phyloP scores from a whole-genome alignment of 2,797 vertebrate genomes.

The Chelmon rostratus region DNA sequence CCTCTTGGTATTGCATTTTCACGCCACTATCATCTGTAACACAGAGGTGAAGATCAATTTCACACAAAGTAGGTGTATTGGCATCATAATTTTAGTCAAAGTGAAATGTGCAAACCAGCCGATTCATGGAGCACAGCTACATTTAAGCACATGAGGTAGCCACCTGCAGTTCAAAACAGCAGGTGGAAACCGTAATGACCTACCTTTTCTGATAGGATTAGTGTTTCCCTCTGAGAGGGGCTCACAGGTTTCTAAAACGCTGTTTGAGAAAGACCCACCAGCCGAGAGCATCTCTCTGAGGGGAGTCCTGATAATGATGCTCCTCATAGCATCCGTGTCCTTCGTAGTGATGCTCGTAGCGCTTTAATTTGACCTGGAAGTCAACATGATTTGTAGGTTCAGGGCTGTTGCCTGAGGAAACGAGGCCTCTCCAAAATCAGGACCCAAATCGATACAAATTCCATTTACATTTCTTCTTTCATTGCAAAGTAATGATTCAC shows the following conservation, averaged over 20 bases:
- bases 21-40: background rate
- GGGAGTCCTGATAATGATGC: constrained; percentile 12
- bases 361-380: background rate
- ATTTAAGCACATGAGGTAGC: background rate
- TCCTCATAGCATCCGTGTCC: constrained; percentile 2
- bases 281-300: constrained; percentile 6
- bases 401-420: background rate
- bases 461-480: background rate
- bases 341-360: background rate
- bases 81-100: background rate
- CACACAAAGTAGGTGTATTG: background rate
- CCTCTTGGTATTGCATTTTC: background rate
- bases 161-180: constrained; percentile 9
- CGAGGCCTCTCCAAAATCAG: background rate
- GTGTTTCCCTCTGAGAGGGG: background rate
- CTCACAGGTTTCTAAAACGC: background rate
- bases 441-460: background rate
- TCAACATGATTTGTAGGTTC: too few relatives aligned
- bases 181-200: background rate
- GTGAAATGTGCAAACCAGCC: background rate
- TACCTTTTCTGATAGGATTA: background rate
- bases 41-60: background rate
- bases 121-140: background rate
- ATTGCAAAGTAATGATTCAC: background rate
- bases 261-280: background rate